Percentiles rank a stretch among this genome's conserved stretches.
Evolutionary conservation across 1,140 invertebrate species (phyloP).

Genomic region (Phocides pigmalion): DNA sequence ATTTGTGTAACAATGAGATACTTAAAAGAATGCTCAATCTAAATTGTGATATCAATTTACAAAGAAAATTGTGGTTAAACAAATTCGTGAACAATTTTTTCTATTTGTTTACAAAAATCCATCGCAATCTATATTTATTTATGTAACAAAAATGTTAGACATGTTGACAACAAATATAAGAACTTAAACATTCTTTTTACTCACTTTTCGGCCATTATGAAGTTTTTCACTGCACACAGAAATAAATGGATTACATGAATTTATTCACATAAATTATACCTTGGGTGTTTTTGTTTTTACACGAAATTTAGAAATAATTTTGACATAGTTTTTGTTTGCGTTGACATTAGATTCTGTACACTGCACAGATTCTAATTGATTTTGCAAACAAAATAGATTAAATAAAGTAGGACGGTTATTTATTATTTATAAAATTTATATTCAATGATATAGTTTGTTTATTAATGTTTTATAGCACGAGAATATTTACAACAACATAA

Average conservation of each 20-base stretch:
- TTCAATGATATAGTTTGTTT: too few species aligned
- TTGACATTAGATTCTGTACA: constrained; percentile 61
- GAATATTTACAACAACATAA: too few species aligned
- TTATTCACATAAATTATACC: constrained; percentile 55
- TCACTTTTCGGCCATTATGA: constrained; percentile 75
- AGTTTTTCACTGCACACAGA: constrained; percentile 44
- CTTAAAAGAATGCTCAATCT: not conserved
- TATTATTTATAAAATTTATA: too few species aligned
- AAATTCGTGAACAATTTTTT: not conserved
- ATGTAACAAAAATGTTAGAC: constrained; percentile 35
- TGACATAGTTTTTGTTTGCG: constrained; percentile 79
- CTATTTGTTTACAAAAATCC: constrained; percentile 4
- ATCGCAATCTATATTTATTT: constrained; percentile 47
- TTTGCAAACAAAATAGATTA: not conserved
- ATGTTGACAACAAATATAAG: constrained; percentile 47
- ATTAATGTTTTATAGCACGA: too few species aligned
- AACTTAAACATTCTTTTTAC: constrained; percentile 39
- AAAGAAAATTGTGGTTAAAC: not conserved
- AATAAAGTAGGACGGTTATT: constrained; percentile 24
- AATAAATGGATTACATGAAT: constrained; percentile 62
- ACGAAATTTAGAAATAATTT: constrained; percentile 78
- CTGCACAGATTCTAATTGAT: too few species aligned
- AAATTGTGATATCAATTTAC: not conserved
- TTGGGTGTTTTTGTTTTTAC: constrained; percentile 71
- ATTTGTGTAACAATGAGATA: not conserved